Evolutionary conservation across 2,888 invertebrate species (phyloP).

Genomic region (Xiphydria camelus): DNA sequence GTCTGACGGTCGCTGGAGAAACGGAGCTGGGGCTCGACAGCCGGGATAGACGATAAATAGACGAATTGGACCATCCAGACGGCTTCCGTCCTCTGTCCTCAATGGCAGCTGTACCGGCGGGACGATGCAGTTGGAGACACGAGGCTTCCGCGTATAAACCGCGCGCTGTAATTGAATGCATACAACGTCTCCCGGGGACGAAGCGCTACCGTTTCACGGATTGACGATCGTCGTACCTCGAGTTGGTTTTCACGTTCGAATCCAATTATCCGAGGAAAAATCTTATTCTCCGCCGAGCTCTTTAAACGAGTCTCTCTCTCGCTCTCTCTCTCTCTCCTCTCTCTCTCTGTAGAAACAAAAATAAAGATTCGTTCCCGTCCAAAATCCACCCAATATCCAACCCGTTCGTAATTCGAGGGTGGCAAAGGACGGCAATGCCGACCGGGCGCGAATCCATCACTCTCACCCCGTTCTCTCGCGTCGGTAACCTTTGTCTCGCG

Average conservation of each 20-base stretch:
- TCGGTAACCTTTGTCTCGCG: conserved; percentile 14
- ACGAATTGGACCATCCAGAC: conserved; percentile 32
- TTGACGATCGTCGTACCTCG: too few relatives aligned
- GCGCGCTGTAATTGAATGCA: conserved; percentile 49
- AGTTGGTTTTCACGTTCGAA: too few relatives aligned
- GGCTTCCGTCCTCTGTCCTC: too few relatives aligned
- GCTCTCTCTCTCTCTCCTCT: too few relatives aligned
- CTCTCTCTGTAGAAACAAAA: too few relatives aligned
- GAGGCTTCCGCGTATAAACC: conserved; percentile 39
- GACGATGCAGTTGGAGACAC: conserved; percentile 7
- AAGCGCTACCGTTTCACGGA: conserved; percentile 19
- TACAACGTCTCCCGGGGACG: conserved; percentile 22
- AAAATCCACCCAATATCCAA: too few relatives aligned
- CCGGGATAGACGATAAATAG: conserved; percentile 46
- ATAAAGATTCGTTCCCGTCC: too few relatives aligned
- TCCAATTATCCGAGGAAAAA: too few relatives aligned
- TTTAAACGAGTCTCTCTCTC: too few relatives aligned
- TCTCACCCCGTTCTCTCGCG: conserved; percentile 1
- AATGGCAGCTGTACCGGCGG: conserved; percentile 16
- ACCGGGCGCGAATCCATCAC: conserved; percentile 13
- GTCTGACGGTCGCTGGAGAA: background rate
- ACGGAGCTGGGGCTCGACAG: background rate
- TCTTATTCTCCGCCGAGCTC: too few relatives aligned
- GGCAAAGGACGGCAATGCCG: background rate
- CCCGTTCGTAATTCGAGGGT: background rate